phyloP scores from a whole-genome alignment of 2,888 invertebrate species.

The Parapristionchus giblindavisi region DNA sequence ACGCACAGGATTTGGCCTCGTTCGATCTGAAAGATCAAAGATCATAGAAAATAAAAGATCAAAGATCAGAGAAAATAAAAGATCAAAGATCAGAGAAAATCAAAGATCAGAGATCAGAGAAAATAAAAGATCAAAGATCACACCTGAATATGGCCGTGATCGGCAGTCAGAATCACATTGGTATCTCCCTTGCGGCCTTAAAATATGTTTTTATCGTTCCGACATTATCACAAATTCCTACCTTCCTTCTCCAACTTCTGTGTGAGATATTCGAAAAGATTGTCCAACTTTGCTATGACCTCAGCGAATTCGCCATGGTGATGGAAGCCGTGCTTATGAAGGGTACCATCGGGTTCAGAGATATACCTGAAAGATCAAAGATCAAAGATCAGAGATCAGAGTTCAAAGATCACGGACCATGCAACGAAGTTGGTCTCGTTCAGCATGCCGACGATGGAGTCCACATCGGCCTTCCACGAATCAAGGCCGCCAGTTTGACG shows the following conservation, averaged over 20 bases:
- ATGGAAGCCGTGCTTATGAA: constrained; percentile 71
- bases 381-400: neutral
- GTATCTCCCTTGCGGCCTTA: neutral
- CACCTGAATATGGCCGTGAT: constrained; percentile 71
- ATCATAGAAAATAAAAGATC: too few relatives aligned
- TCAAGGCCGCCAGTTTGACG: constrained; percentile 48
- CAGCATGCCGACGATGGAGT: constrained; percentile 60
- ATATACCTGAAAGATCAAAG: constrained; percentile 67
- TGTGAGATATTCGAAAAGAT: constrained; percentile 13
- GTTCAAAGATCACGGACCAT: constrained; percentile 46
- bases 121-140: neutral
- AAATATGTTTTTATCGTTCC: neutral
- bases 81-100: constrained; percentile 38
- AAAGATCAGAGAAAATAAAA: neutral
- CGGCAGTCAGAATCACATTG: constrained; percentile 72
- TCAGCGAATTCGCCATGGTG: constrained; percentile 52
- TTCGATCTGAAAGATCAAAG: constrained; percentile 20
- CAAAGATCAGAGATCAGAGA: neutral
- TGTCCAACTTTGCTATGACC: constrained; percentile 6
- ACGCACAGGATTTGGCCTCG: constrained; percentile 33
- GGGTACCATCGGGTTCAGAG: constrained; percentile 70
- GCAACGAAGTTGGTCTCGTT: constrained; percentile 69
- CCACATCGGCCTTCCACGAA: constrained; percentile 64
- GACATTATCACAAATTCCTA: too few relatives aligned
- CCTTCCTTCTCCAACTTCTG: neutral